Base-by-base conservation (phyloP, 1,140 invertebrate genomes). In the Drosophila rhopaloa region DNA sequence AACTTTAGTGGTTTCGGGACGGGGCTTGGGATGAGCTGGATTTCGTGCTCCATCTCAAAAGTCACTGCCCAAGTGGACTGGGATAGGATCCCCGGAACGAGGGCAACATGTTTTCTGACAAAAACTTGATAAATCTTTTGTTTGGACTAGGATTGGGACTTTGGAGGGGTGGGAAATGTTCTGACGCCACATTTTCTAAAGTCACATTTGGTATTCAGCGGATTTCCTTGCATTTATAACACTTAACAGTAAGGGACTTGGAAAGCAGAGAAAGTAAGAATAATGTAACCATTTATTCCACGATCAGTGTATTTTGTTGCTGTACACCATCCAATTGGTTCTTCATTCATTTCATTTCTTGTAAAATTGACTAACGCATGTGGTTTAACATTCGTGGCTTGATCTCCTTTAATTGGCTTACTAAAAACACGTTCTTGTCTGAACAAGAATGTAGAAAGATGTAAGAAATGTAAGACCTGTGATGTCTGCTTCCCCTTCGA, bases 71-170 rank as follows among this genome's bases (percentile, higher is more conserved):
- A 76, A 65, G 73, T 62, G 55, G 65, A 60, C 44, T 46, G 59
- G 29, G 43, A 16, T 32, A 29, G 32, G 40, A 55, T 53, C 16
- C 56, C 35, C 13, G 16, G 61, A 61, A 73, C 11, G 40, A 47
- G 13, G 57, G 54, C 50, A 80, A 79, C 62, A 65, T 73, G 50
- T 37, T 53, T 63, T 68, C 57, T 56, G 83, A 41, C 57, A 70
- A 58, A 85, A 85, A 81, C 70, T 79, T 86, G 79, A 85, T 81
- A 76, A 76, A 76, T 75, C 63, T 73, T 76, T 84, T 58, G 48
- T 65, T 79, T 76, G 62, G 43, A 13, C 32, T 74, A 24, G 59
- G 37, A 38, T 62, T 41, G 54, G 24, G 40, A 11, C n/a, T 29
- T 46, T 6, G 14, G 14, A 10, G 19, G 19, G 11, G 4, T 7